Evolutionary conservation across 2,888 invertebrate species (phyloP).

Genomic region (Morpho helenor): DNA sequence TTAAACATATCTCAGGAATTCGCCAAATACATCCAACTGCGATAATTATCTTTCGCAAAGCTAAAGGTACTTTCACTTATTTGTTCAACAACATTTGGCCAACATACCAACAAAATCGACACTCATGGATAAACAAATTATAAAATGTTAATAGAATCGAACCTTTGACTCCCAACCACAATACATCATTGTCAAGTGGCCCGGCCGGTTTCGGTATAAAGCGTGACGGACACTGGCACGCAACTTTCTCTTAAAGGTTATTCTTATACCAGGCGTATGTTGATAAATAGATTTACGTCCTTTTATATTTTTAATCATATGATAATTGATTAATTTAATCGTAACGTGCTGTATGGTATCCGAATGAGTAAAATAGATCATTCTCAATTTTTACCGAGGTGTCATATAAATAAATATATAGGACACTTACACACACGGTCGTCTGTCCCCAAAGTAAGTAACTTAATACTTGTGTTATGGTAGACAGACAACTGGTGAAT

Average conservation of each 20-base stretch:
- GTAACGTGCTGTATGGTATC: too few relatives aligned
- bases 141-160: conserved; percentile 66
- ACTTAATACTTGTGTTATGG: too few relatives aligned
- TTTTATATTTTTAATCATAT: too few relatives aligned
- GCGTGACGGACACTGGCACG: conserved; percentile 29
- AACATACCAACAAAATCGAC: conserved; percentile 20
- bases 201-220: conserved; percentile 34
- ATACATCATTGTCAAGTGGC: conserved; percentile 66
- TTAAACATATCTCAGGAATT: not conserved
- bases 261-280: conserved; percentile 8
- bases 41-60: not conserved
- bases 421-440: too few relatives aligned
- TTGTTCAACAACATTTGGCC: conserved; percentile 10
- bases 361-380: too few relatives aligned
- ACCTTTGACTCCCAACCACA: conserved; percentile 64
- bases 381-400: too few relatives aligned
- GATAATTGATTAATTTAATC: too few relatives aligned
- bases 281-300: too few relatives aligned
- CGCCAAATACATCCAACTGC: not conserved
- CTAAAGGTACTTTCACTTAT: not conserved
- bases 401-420: too few relatives aligned
- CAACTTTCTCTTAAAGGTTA: conserved; percentile 26
- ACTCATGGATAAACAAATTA: conserved; percentile 38
- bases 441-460: too few relatives aligned
- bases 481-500: too few relatives aligned